Evolutionary conservation across 2,113 vertebrate genomes (phyloP).

Genomic region (Eolophus roseicapilla): DNA sequence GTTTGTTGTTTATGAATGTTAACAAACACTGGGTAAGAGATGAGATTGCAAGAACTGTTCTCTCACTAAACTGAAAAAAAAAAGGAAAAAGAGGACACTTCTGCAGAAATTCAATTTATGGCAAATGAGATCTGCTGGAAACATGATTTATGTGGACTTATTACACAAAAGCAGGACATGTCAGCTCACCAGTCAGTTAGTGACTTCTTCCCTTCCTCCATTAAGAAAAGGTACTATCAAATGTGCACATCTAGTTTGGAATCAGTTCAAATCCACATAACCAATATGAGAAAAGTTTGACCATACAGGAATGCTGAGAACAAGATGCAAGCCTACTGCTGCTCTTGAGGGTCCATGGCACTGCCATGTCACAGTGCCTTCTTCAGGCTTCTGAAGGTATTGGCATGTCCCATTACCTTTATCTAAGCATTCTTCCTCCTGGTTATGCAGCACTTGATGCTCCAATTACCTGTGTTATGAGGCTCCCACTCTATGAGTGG

Average conservation of each 20-base stretch:
- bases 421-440: background rate
- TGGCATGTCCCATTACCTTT: background rate
- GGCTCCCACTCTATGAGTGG: conserved; percentile 55
- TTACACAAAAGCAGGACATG: background rate
- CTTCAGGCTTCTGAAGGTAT: background rate
- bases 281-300: fast-evolving
- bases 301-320: fast-evolving
- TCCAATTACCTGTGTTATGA: conserved; percentile 31
- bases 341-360: fast-evolving
- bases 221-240: background rate
- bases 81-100: background rate
- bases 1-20: background rate
- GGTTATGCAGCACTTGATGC: background rate
- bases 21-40: background rate
- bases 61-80: background rate
- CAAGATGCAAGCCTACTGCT: fast-evolving
- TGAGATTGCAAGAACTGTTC: background rate
- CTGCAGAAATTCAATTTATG: background rate
- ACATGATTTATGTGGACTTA: background rate
- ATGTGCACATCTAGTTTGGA: fast-evolving
- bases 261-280: background rate
- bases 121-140: background rate
- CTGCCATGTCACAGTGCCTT: fast-evolving
- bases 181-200: background rate
- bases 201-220: background rate